Conservation (phyloP, 1,140 invertebrate species). For the Grapholita molesta region DNA sequence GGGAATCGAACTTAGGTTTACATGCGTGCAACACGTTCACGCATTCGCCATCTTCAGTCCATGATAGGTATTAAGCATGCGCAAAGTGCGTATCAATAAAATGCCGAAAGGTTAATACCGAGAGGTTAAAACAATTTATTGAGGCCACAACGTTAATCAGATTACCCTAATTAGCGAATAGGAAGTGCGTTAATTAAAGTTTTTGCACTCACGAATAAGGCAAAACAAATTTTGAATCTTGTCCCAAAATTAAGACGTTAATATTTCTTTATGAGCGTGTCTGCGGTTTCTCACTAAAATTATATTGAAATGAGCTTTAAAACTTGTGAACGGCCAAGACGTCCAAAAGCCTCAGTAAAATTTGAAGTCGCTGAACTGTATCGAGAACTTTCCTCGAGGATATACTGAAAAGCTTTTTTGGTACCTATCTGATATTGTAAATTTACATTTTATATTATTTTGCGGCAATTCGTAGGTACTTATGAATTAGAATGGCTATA, state of each 20-base stretch:
- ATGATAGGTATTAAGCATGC: neutral
- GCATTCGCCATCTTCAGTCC: neutral
- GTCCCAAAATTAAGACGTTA: neutral
- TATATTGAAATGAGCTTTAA: neutral
- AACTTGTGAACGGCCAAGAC: neutral
- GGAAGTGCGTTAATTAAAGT: neutral
- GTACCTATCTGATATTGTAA: neutral
- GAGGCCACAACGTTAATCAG: neutral
- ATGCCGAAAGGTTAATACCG: no score
- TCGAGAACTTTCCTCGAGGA: neutral
- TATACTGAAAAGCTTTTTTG: neutral
- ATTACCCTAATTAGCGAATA: neutral
- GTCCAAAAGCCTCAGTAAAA: neutral
- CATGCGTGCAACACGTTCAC: neutral
- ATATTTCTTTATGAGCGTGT: neutral
- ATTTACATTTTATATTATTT: no score
- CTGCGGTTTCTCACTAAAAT: neutral
- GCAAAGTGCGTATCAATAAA: neutral
- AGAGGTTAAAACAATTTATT: conserved; percentile 1
- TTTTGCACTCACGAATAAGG: neutral
- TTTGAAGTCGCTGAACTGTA: neutral
- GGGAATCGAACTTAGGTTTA: neutral
- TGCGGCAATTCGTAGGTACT: no score
- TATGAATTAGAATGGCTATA: no score
- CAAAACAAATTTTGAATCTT: neutral